Conservation (phyloP, 1,140 invertebrate genomes). For the Samia ricini region DNA sequence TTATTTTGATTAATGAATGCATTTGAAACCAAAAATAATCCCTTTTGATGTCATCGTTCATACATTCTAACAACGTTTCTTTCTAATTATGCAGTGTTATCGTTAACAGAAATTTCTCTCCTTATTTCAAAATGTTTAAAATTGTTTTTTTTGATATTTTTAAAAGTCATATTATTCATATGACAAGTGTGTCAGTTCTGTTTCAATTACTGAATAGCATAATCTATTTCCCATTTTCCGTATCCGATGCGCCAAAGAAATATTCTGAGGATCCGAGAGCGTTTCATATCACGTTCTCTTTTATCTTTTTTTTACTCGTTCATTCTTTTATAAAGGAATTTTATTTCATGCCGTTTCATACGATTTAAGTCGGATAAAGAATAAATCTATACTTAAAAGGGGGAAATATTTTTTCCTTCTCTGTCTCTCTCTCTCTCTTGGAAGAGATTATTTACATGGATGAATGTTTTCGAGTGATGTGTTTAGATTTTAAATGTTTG, state of each 20-base stretch:
- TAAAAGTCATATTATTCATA: too few relatives aligned
- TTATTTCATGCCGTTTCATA: constrained; percentile 37
- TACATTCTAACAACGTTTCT: too few relatives aligned
- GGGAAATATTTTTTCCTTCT: neutral
- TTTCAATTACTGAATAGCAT: neutral
- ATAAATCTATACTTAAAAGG: constrained; percentile 2
- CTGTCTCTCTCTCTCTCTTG: too few relatives aligned
- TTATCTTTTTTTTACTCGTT: constrained; percentile 40
- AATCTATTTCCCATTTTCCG: constrained; percentile 14
- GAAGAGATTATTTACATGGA: neutral
- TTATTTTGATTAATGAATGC: too few relatives aligned
- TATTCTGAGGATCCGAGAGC: constrained; percentile 34
- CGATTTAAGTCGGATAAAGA: constrained; percentile 17
- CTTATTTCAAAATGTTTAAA: too few relatives aligned
- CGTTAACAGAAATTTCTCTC: too few relatives aligned
- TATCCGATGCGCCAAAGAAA: constrained; percentile 32
- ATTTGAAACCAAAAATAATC: too few relatives aligned
- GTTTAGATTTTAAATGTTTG: neutral
- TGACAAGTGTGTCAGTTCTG: neutral
- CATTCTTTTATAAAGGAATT: constrained; percentile 32
- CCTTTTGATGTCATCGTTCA: too few relatives aligned
- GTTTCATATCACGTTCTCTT: constrained; percentile 47
- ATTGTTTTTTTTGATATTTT: too few relatives aligned
- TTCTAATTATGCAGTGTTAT: too few relatives aligned
- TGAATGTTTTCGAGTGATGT: neutral